Percentiles rank a stretch among this genome's conserved stretches.
Evolutionary conservation across 2,113 vertebrate species (phyloP).

Genomic region (Anoura caudifer): DNA sequence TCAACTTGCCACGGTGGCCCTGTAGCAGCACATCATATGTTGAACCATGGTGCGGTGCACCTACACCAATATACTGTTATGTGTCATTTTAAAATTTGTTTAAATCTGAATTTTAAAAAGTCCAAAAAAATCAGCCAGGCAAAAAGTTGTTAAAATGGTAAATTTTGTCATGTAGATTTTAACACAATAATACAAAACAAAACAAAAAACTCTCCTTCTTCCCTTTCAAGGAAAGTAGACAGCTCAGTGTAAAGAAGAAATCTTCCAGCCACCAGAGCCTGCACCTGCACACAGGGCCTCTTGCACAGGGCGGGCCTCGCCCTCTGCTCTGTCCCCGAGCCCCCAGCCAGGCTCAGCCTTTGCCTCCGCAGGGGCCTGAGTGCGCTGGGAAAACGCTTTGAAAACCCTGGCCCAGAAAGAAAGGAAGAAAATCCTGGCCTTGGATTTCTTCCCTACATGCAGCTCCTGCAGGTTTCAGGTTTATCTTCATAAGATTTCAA

Average conservation of each 20-base stretch:
- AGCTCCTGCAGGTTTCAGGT: not conserved
- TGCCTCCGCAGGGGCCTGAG: not conserved
- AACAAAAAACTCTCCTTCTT: not conserved
- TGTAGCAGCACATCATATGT: not conserved
- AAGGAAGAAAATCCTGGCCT: not conserved
- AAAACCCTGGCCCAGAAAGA: not conserved
- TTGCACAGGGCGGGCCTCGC: too few species aligned
- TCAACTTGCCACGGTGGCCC: not conserved
- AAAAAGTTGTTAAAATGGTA: not conserved
- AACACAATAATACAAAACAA: not conserved
- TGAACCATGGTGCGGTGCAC: not conserved
- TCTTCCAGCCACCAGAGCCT: not conserved
- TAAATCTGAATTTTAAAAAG: not conserved
- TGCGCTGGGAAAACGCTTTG: not conserved
- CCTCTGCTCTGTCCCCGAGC: too few species aligned
- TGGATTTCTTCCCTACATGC: constrained; percentile 6
- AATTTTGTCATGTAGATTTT: not conserved
- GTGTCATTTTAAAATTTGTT: not conserved
- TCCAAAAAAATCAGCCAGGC: not conserved
- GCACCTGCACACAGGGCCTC: not conserved
- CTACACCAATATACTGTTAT: not conserved
- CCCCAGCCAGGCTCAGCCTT: not conserved
- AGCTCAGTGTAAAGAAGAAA: too few species aligned
- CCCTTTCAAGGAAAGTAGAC: not conserved
- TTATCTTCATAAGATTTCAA: constrained; percentile 32